Evolutionary conservation across 92 coral and sea anemone species (phyloP).

Genomic region (Actinostola sp.): DNA sequence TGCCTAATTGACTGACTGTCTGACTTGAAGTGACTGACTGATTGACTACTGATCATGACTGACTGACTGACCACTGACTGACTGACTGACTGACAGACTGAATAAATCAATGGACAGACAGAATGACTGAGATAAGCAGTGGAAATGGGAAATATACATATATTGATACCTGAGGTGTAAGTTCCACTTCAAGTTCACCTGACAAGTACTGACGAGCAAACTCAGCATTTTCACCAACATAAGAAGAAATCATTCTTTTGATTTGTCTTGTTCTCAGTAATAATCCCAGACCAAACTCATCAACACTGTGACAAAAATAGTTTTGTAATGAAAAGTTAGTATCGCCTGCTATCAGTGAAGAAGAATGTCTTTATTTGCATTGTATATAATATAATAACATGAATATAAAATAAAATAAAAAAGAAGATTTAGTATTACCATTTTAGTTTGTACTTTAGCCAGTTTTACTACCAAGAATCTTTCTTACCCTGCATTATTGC

Average conservation of each 20-base stretch:
- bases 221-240: slow-evolving; percentile 98
- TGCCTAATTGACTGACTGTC: too few species aligned
- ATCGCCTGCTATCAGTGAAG: too few species aligned
- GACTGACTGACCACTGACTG: too few species aligned
- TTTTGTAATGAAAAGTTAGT: too few species aligned
- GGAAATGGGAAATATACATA: background rate
- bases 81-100: background rate
- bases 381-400: too few species aligned
- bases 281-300: slow-evolving; percentile 95
- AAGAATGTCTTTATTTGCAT: too few species aligned
- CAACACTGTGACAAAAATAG: slow-evolving; percentile 64
- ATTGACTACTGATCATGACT: too few species aligned
- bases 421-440: too few species aligned
- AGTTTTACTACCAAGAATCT: too few species aligned
- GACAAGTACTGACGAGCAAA: slow-evolving; percentile 95
- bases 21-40: too few species aligned
- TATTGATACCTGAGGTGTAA: slow-evolving; percentile 85
- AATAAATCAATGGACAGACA: background rate
- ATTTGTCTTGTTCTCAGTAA: slow-evolving; percentile 88
- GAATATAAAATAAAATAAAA: too few species aligned
- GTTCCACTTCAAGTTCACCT: slow-evolving; percentile 97
- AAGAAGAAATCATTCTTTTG: slow-evolving; percentile 95
- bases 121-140: background rate
- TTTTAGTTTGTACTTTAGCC: too few species aligned
- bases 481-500: slow-evolving; percentile 99